Evolutionary conservation across 2,797 vertebrate species (phyloP).

Genomic region (Crenuchus spilurus): DNA sequence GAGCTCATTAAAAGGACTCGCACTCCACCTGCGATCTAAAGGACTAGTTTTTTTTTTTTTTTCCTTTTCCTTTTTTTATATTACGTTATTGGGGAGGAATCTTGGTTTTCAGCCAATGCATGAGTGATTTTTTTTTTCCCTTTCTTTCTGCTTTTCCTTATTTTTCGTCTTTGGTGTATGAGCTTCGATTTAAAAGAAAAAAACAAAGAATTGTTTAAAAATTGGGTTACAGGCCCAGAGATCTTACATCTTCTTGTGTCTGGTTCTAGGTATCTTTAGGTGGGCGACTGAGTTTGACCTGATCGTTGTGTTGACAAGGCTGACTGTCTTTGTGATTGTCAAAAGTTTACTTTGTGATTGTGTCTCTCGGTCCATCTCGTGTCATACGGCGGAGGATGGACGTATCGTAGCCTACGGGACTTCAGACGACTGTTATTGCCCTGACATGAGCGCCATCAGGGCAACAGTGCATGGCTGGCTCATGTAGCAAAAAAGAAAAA

Average conservation of each 20-base stretch:
- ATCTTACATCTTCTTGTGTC: conserved; percentile 1
- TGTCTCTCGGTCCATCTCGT: conserved; percentile 31
- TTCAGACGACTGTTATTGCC: conserved; percentile 61
- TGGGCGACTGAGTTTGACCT: conserved; percentile 16
- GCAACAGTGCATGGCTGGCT: conserved; percentile 78
- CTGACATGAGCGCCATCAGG: conserved; percentile 49
- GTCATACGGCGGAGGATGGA: conserved; percentile 2
- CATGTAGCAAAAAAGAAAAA: conserved; percentile 70
- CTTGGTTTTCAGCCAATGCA: conserved; percentile 57
- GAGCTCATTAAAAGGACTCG: conserved; percentile 59
- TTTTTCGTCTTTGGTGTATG: conserved; percentile 53
- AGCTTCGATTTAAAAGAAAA: conserved; percentile 28
- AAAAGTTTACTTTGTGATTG: conserved; percentile 42
- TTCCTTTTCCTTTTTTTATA: conserved; percentile 19
- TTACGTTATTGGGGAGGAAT: conserved; percentile 34
- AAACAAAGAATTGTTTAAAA: conserved; percentile 2
- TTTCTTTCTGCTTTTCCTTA: conserved; percentile 49
- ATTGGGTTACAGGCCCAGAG: conserved; percentile 14
- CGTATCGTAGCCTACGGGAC: conserved; percentile 26
- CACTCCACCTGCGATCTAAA: conserved; percentile 62
- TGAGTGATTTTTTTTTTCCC: conserved; percentile 60
- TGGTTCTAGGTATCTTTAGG: conserved; percentile 19
- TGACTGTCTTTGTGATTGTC: conserved; percentile 37
- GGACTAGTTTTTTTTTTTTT: conserved; percentile 58
- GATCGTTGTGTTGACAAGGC: conserved; percentile 39